These are phyloP conservation scores for Crocidura indochinensis DNA, from an alignment of 2,797 vertebrate genomes.

Conservation along the genomic window DNA sequence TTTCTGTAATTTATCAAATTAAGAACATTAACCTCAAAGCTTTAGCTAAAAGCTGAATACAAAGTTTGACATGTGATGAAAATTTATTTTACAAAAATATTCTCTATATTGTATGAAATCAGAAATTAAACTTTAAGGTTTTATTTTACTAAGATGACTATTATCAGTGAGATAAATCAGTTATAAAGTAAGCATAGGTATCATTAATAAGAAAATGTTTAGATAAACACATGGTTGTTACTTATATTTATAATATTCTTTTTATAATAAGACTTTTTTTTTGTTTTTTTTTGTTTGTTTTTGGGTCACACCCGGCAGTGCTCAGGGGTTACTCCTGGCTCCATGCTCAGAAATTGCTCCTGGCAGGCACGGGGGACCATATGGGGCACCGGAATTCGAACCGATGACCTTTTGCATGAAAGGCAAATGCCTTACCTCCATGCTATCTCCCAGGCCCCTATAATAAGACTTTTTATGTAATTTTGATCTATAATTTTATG, in stretches of 20 bases:
- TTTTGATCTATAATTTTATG: background rate
- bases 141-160: background rate
- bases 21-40: background rate
- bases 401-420: no score
- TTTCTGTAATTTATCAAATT: background rate
- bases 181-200: background rate
- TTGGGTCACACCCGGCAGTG: no score
- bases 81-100: background rate
- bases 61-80: background rate
- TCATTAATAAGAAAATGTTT: background rate
- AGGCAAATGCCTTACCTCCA: no score
- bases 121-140: background rate
- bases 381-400: no score
- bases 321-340: no score
- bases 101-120: background rate
- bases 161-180: background rate
- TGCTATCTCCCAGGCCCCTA: no score
- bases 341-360: no score
- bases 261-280: conserved; percentile 8
- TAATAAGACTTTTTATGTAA: background rate
- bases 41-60: background rate
- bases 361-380: no score
- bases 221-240: background rate
- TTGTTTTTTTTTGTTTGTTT: no score
- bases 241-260: conserved; percentile 7